Base-by-base conservation (phyloP, 2,113 vertebrate species). In the Sitta europaea region DNA sequence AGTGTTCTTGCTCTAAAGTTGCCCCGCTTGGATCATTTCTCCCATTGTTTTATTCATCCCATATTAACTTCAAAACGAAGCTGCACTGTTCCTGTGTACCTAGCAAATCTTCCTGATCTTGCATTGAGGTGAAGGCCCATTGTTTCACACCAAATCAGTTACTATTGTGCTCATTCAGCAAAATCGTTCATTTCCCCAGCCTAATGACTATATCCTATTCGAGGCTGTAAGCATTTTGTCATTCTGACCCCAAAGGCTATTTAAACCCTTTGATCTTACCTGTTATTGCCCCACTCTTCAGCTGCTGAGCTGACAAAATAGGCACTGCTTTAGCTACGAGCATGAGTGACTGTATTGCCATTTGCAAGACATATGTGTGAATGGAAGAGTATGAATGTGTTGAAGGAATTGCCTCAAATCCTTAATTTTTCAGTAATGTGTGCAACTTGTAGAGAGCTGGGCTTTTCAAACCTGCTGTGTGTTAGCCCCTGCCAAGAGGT, bases 1-100 rank as follows among this genome's bases (percentile, higher is more conserved):
- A 92, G 11, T 96, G 97, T 96, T 98, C 97, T 88, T 89, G 67
- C 97, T 96, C 91, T 93, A 96, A 96, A 95, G 96, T 97, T 77
- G 75, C 93, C 78, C 43, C 6, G 87, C 95, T 97, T 89, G 97
- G 97, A 98, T 98, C 97, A 97, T 96, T 84, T 97, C 94, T 96
- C 79, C 96, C 96, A 98, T 98, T 98, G 98, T 98, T 95, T 97
- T 93, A 88, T 91, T 98, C 62, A 93, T 97, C 95, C 96, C 92
- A 85, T 98, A 98, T 98, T 98, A 98, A 98, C 98, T 98, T 98
- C 97, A 86, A 95, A 98, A 97, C 92, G 91, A 97, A 97, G 94
- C 97, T 95, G 88, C 93, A 96, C 91, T 95, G 86, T 96, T 96
- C 96, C 95, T 97, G 97, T 97, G 96, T 98, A 97, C 97, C 96